Percentiles rank a stretch among this genome's conserved stretches.
These are phyloP conservation scores for Hippocampus mohnikei DNA, from an alignment of 2,113 vertebrate species.

Conservation along the genomic window DNA sequence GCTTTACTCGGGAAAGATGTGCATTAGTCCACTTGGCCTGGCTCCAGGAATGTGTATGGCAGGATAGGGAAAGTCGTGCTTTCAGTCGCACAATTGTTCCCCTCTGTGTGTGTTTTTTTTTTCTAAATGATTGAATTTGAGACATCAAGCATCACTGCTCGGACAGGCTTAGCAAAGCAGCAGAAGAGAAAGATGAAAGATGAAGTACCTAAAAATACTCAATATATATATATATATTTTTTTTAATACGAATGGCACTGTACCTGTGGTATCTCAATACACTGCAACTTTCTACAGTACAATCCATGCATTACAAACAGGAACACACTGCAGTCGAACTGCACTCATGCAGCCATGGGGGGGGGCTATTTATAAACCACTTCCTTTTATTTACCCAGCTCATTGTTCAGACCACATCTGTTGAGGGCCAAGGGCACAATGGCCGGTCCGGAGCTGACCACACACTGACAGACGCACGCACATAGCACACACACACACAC, in stretches of 20 bases:
- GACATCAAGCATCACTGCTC: too few relatives aligned
- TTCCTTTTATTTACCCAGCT: constrained; percentile 81
- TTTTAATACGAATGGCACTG: constrained; percentile 13
- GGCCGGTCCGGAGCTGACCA: constrained; percentile 54
- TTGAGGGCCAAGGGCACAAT: constrained; percentile 74
- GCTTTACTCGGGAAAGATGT: constrained; percentile 1
- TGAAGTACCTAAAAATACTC: too few relatives aligned
- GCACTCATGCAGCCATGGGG: constrained; percentile 52
- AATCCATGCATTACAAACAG: constrained; percentile 51
- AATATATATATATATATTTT: constrained; percentile 11
- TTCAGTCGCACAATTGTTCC: constrained; percentile 55
- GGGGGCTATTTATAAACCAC: constrained; percentile 72
- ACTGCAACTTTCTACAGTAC: constrained; percentile 49
- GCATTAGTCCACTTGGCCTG: constrained; percentile 12
- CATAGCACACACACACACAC: constrained; percentile 40
- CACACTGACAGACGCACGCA: constrained; percentile 46
- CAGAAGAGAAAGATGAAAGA: too few relatives aligned
- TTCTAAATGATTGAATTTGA: background rate
- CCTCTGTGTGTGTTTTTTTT: background rate
- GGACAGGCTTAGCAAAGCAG: too few relatives aligned
- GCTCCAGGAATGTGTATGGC: constrained; percentile 21
- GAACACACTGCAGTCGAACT: constrained; percentile 41
- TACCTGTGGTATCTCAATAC: constrained; percentile 38
- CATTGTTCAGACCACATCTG: constrained; percentile 82
- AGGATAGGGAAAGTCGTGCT: constrained; percentile 19